Base-by-base conservation (phyloP, 2,113 vertebrate genomes). In the Gavialis gangeticus region DNA sequence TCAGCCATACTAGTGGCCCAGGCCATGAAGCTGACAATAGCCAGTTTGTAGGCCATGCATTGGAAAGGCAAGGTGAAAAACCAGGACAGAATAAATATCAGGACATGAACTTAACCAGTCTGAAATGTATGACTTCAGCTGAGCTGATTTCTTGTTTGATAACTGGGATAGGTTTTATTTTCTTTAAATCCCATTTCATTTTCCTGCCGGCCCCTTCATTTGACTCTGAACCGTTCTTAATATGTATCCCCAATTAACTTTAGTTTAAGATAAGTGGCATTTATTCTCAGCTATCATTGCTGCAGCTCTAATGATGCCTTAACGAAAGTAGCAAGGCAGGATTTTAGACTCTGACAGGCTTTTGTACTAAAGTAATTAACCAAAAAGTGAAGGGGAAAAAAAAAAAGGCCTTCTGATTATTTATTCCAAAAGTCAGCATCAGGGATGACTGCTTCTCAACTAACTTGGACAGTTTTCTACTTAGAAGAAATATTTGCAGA, bases 321-420 rank as follows among this genome's bases (percentile, higher is more conserved):
- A 83, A 76, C 18, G 67, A 91, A 96, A 94, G 66, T 3, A 55
- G 75, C 88, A 94, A 97, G 73, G 95, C 95, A 86, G 92, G 94
- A 95, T 86, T 93, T 92, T 91, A 76, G 91, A 87, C 84, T 93
- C 83, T 95, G 95, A 94, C 96, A 95, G 21, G 22, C 86, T 69
- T 84, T 82, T 96, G 88, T 59, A 87, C 63, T 28, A 24, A 92
- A 97, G 87, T 81, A 95, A 98, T 97, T 97, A 97, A 88, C 92
- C 87, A 96, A 11, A 89, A 69, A 78, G 28, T 91, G 94, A 90
- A 46, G 46, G 11, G 19, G n/a, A 24, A 24, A 75, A 82, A 75
- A 95, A 92, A 95, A 92, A 92, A 87, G 91, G 54, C 10, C 75
- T 11, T 25, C 73, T 93, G 71, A 71, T 91, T 93, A 82, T 93